Percentiles rank a stretch among this genome's conserved stretches.
Conservation (phyloP, 2,888 invertebrate species). For the Clitarchus hookeri region DNA sequence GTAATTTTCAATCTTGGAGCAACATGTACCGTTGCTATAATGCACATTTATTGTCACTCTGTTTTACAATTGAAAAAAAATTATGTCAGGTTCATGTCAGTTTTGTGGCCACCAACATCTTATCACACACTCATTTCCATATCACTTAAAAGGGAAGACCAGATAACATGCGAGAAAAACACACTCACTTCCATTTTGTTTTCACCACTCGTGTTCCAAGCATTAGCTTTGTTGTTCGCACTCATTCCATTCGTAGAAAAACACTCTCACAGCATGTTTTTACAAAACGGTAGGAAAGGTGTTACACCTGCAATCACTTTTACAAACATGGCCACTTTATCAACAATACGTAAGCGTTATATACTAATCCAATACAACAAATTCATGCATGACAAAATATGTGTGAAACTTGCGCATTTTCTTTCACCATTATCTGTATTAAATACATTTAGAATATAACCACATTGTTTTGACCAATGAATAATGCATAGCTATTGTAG, state of each 20-base stretch:
- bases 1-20: background rate
- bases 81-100: background rate
- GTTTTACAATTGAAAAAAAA: background rate
- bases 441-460: background rate
- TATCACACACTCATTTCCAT: background rate
- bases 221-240: constrained; percentile 1
- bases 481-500: background rate
- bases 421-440: background rate
- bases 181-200: background rate
- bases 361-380: background rate
- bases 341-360: background rate
- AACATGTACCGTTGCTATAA: background rate
- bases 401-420: background rate
- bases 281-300: background rate
- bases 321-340: background rate
- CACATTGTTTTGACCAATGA: background rate
- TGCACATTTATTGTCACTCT: background rate
- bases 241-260: background rate
- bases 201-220: background rate
- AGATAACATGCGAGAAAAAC: constrained; percentile 5
- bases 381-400: background rate
- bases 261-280: background rate
- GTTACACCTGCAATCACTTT: background rate
- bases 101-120: background rate
- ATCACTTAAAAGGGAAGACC: background rate